Base-by-base conservation (phyloP, 1,140 invertebrate genomes). In the Eriosoma lanigerum region DNA sequence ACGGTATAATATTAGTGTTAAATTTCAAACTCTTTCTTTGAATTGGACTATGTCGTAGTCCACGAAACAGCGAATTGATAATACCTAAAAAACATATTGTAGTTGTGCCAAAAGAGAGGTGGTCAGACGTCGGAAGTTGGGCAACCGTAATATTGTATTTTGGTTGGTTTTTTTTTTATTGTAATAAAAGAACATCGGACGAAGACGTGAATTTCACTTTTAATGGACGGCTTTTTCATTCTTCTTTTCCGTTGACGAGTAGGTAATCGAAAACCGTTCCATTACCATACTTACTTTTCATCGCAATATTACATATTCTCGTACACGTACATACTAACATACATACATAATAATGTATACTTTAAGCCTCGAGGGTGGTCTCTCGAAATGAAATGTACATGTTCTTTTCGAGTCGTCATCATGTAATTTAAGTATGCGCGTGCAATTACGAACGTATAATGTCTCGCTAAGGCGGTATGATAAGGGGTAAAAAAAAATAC, bases 161-260 rank as follows among this genome's bases (percentile, higher is more conserved):
- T n/a, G n/a, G n/a, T n/a, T n/a, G n/a, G n/a, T n/a, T n/a, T n/a
- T n/a, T n/a, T n/a, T n/a, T n/a, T n/a, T n/a, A n/a, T n/a, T n/a
- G n/a, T n/a, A n/a, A n/a, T 46, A 46, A 32, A 64, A 68, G 52
- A 6, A n/a, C 24, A 19, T 52, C 26, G 8, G 32, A 73, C 29
- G 70, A 73, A 73, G 19, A 48, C 29, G 29, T 56, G 32, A 24
- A 56, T 75, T 75, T 38, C 29, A 19, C 52, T 75, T 56, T 75
- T 56, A 52, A 75, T 75, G 29, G 72, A 58, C 58, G 52, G 13
- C 10, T 56, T 75, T 75, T 75, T 56, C 52, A 75, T 75, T 75
- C 72, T 21, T 29, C 72, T 50, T 19, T 8, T 8, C 48, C 50
- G 15, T 15, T 58, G 72, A 32, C n/a, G 50, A 68, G 46, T 13